These are phyloP conservation scores for Cacoxenus indagator DNA, from an alignment of 2,888 invertebrate genomes.

Conservation along the genomic window DNA sequence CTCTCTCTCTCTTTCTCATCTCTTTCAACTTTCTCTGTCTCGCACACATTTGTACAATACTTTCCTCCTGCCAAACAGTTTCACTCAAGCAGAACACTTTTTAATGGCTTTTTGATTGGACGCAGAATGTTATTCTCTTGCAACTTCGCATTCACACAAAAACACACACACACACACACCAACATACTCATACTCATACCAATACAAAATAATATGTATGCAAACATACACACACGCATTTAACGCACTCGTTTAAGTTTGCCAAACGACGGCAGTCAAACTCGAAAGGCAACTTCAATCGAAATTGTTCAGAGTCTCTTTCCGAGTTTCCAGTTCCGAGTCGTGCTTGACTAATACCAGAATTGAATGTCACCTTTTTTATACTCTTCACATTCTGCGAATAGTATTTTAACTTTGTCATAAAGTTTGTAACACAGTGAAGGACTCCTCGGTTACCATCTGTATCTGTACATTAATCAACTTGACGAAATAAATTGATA, in stretches of 20 bases:
- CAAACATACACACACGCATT: neutral
- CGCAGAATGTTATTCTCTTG: conserved; percentile 35
- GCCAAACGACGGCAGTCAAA: conserved; percentile 41
- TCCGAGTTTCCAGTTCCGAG: too few species aligned
- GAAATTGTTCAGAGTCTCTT: conserved; percentile 24
- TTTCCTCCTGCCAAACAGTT: neutral
- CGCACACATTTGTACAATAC: too few species aligned
- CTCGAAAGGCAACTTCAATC: neutral
- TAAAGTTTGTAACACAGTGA: too few species aligned
- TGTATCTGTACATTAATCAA: too few species aligned
- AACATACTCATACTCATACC: neutral
- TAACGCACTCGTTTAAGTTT: conserved; percentile 37
- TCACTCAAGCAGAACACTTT: conserved; percentile 67
- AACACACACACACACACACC: neutral
- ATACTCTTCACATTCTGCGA: too few species aligned
- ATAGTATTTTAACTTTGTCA: too few species aligned
- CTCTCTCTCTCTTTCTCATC: neutral
- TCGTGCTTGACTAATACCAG: conserved; percentile 57
- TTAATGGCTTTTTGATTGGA: conserved; percentile 70
- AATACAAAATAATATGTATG: neutral
- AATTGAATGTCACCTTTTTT: too few species aligned
- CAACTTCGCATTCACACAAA: too few species aligned
- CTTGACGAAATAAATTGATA: too few species aligned
- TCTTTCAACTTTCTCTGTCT: conserved; percentile 29
- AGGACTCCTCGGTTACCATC: too few species aligned